A percentile compares a stretch with the other conserved stretches of the same genome.
phyloP scores from a whole-genome alignment of 1,140 invertebrate species.

The Solen grandis region DNA sequence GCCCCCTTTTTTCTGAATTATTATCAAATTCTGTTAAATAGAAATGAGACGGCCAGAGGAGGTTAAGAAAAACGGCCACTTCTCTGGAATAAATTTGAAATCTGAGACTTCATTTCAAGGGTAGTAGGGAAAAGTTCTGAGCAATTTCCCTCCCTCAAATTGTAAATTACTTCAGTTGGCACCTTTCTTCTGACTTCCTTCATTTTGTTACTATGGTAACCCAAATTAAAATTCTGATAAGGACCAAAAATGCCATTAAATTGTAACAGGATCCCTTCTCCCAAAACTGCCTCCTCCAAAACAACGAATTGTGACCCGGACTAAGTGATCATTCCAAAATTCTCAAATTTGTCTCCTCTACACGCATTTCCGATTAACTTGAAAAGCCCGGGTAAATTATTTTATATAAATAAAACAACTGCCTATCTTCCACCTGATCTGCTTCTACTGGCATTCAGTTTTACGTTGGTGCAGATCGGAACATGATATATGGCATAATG shows the following conservation, averaged over 20 bases:
- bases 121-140: background rate
- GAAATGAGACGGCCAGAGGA: too few species aligned
- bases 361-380: slow-evolving; percentile 26
- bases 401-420: too few species aligned
- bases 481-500: too few species aligned
- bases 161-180: slow-evolving; percentile 62
- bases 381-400: too few species aligned
- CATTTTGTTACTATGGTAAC: slow-evolving; percentile 68
- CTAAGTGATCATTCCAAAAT: slow-evolving; percentile 16
- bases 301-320: slow-evolving; percentile 40
- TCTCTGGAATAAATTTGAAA: background rate
- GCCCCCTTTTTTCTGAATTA: too few species aligned
- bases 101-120: background rate
- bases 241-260: slow-evolving; percentile 70
- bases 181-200: slow-evolving; percentile 58
- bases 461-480: too few species aligned
- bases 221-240: slow-evolving; percentile 74
- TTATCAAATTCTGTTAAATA: too few species aligned
- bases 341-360: slow-evolving; percentile 43
- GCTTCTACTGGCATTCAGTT: too few species aligned
- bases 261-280: slow-evolving; percentile 60
- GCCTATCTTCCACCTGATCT: too few species aligned
- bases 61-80: too few species aligned
- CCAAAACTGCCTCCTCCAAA: slow-evolving; percentile 21
- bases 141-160: slow-evolving; percentile 20